phyloP scores from a whole-genome alignment of 2,888 invertebrate genomes.

The Brachycybe producta region DNA sequence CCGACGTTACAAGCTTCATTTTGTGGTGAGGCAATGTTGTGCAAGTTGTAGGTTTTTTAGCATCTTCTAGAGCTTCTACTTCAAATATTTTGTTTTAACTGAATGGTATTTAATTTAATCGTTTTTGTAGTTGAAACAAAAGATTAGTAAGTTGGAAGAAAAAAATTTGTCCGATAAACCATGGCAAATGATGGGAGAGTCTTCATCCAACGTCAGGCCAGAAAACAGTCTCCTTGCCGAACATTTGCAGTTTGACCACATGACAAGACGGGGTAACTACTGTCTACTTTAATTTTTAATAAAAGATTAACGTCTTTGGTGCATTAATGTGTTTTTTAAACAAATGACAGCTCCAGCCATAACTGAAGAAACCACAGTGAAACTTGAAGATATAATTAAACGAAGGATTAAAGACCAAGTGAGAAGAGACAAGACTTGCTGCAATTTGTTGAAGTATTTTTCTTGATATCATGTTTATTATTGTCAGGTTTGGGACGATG shows the following conservation, averaged over 20 bases:
- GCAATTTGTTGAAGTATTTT: slow-evolving; percentile 2
- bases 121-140: slow-evolving; percentile 22
- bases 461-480: slow-evolving; percentile 2
- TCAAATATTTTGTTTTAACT: no score
- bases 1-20: no score
- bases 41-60: no score
- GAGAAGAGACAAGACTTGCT: neutral
- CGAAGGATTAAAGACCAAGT: slow-evolving; percentile 72
- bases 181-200: slow-evolving; percentile 90
- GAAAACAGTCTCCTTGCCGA: slow-evolving; percentile 87
- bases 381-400: slow-evolving; percentile 78
- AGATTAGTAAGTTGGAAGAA: slow-evolving; percentile 36
- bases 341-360: slow-evolving; percentile 63
- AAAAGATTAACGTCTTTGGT: neutral
- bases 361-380: slow-evolving; percentile 75
- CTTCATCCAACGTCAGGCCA: slow-evolving; percentile 60
- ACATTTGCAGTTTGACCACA: slow-evolving; percentile 76
- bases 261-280: slow-evolving; percentile 48
- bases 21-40: no score
- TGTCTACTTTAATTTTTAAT: neutral
- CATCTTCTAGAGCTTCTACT: no score
- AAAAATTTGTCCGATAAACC: slow-evolving; percentile 59
- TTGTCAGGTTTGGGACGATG: slow-evolving; percentile 78
- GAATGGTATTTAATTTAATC: no score
- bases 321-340: neutral